A percentile compares a stretch with the other conserved stretches of the same genome.
These are phyloP conservation scores for Andrena flavipes DNA, from an alignment of 2,888 invertebrate genomes.

Conservation along the genomic window DNA sequence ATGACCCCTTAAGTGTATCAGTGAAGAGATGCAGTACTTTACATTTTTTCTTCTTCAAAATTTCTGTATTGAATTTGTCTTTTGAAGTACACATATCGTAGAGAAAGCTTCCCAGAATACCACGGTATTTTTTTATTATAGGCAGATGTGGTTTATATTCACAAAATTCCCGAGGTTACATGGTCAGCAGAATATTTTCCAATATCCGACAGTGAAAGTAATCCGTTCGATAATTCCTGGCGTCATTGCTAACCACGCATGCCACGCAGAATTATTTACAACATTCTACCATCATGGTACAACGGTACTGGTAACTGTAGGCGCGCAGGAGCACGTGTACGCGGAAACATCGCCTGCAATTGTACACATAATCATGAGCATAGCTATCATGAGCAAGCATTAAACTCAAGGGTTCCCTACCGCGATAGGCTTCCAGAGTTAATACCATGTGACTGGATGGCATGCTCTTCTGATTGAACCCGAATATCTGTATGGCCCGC, in stretches of 20 bases:
- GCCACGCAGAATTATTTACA: background rate
- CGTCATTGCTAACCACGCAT: background rate
- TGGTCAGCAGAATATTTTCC: no score
- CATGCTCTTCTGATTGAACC: slow-evolving; percentile 42
- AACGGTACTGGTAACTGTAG: background rate
- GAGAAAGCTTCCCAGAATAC: background rate
- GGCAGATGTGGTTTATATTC: no score
- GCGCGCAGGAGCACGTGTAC: slow-evolving; percentile 3
- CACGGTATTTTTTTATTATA: background rate
- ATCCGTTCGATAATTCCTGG: background rate
- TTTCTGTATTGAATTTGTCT: background rate
- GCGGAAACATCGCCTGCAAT: slow-evolving; percentile 12
- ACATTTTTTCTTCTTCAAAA: background rate
- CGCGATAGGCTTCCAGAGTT: slow-evolving; percentile 50
- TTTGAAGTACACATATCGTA: background rate
- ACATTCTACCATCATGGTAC: background rate
- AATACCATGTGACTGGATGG: slow-evolving; percentile 39
- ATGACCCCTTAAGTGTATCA: no score
- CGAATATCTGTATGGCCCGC: slow-evolving; percentile 13
- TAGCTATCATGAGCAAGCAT: slow-evolving; percentile 41
- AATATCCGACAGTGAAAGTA: no score
- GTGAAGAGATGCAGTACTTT: no score
- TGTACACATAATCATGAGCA: slow-evolving; percentile 40
- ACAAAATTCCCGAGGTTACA: no score
- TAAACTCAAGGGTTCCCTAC: slow-evolving; percentile 23